Percentiles rank a stretch among this genome's conserved stretches.
These are phyloP conservation scores for Andrena camellia DNA, from an alignment of 2,888 invertebrate genomes.

Conservation along the genomic window DNA sequence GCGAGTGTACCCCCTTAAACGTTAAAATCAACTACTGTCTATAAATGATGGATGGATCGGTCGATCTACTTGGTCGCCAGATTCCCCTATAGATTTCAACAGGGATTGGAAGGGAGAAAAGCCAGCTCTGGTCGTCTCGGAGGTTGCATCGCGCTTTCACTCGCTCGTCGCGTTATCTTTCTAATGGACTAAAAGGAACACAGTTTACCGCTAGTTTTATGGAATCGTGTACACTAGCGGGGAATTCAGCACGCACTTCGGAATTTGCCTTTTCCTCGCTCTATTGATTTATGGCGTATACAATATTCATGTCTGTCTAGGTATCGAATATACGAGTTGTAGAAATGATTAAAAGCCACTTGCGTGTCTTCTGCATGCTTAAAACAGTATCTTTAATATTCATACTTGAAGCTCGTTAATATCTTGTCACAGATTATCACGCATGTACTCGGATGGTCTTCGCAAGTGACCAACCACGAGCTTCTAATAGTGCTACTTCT, in stretches of 20 bases:
- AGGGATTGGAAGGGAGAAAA: conserved; percentile 17
- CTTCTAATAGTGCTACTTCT: too few species aligned
- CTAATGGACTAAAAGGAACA: conserved; percentile 37
- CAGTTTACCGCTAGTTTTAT: conserved; percentile 40
- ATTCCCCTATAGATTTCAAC: conserved; percentile 44
- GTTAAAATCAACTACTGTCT: conserved; percentile 35
- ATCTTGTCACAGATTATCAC: too few species aligned
- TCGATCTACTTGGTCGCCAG: conserved; percentile 40
- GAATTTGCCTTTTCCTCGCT: not conserved
- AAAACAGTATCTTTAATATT: not conserved
- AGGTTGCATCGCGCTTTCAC: conserved; percentile 54
- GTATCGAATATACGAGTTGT: not conserved
- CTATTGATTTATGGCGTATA: conserved; percentile 16
- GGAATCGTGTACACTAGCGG: conserved; percentile 26
- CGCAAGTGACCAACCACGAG: too few species aligned
- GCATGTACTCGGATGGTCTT: too few species aligned
- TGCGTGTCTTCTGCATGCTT: not conserved
- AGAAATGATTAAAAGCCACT: not conserved
- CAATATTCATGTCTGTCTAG: conserved; percentile 8
- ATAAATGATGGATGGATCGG: conserved; percentile 58
- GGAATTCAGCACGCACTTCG: conserved; percentile 40
- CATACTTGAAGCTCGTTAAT: not conserved
- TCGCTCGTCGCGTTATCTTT: conserved; percentile 39
- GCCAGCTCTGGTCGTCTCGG: not conserved
- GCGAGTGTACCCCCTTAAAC: conserved; percentile 25